These are phyloP conservation scores for Drosophila leonis DNA, from an alignment of 2,888 invertebrate species.

Conservation along the genomic window DNA sequence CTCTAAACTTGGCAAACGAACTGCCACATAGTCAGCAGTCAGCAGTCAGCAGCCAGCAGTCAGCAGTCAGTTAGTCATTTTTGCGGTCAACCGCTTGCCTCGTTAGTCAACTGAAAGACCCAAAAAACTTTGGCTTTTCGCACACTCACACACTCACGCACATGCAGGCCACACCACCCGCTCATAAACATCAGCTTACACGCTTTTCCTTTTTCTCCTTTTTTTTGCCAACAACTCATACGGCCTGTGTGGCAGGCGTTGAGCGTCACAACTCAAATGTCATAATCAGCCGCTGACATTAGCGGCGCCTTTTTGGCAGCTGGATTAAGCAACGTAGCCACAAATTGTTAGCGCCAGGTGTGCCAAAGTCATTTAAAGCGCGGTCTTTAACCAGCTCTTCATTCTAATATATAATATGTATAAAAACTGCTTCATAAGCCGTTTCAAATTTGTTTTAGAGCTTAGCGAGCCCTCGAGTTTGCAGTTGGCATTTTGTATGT, in stretches of 20 bases:
- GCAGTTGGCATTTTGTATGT: neutral
- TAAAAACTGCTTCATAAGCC: neutral
- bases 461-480: neutral
- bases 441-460: neutral
- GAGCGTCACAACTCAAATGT: slow-evolving; percentile 35
- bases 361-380: slow-evolving; percentile 7
- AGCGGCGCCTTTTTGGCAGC: slow-evolving; percentile 10
- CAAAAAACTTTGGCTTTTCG: slow-evolving; percentile 29
- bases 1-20: slow-evolving; percentile 20
- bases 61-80: slow-evolving; percentile 54
- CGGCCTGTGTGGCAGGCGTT: slow-evolving; percentile 13
- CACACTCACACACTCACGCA: neutral
- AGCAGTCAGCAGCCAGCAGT: slow-evolving; percentile 21
- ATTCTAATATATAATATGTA: neutral
- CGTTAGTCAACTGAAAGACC: slow-evolving; percentile 48
- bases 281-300: slow-evolving; percentile 40
- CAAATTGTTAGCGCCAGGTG: slow-evolving; percentile 29
- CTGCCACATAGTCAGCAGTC: slow-evolving; percentile 18
- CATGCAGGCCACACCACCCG: neutral
- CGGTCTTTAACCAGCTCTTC: neutral
- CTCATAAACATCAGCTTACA: slow-evolving; percentile 26
- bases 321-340: slow-evolving; percentile 28
- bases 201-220: neutral
- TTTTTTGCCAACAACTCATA: slow-evolving; percentile 8
- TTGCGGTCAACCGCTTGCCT: slow-evolving; percentile 55